Evolutionary conservation across 2,113 vertebrate genomes (phyloP).

Genomic region (Psittacara wagleri): DNA sequence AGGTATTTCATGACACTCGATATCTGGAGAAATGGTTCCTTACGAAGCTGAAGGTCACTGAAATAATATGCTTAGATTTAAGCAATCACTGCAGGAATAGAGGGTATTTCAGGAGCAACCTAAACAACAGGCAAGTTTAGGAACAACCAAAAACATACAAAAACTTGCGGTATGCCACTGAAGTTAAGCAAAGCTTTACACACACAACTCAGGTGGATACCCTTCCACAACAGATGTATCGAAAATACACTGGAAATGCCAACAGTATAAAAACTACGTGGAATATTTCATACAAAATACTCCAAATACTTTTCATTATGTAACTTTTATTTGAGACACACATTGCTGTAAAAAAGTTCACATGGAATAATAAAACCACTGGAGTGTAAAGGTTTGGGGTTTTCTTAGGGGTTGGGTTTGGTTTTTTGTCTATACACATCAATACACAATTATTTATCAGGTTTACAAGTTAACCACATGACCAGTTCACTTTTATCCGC

Average conservation of each 20-base stretch:
- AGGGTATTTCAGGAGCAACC: neutral
- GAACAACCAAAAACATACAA: neutral
- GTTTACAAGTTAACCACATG: conserved; percentile 71
- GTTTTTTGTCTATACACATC: conserved; percentile 73
- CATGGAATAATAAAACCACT: conserved; percentile 76
- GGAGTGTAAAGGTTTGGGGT: neutral
- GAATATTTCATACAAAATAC: conserved; percentile 64
- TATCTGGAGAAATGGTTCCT: neutral
- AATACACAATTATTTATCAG: conserved; percentile 75
- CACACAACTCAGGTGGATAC: neutral
- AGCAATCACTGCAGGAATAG: neutral
- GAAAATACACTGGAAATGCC: neutral
- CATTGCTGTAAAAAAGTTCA: conserved; percentile 80
- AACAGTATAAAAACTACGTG: neutral
- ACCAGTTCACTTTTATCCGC: conserved; percentile 70
- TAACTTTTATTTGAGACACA: conserved; percentile 85
- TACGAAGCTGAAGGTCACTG: neutral
- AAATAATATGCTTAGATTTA: neutral
- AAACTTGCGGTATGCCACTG: neutral
- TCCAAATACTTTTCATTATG: conserved; percentile 68
- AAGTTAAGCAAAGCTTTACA: neutral
- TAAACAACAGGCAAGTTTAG: neutral
- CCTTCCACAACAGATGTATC: neutral
- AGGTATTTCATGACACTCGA: neutral
- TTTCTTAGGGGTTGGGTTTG: neutral